phyloP scores from a whole-genome alignment of 2,797 vertebrate genomes.

The Melanotaenia trifasciata region DNA sequence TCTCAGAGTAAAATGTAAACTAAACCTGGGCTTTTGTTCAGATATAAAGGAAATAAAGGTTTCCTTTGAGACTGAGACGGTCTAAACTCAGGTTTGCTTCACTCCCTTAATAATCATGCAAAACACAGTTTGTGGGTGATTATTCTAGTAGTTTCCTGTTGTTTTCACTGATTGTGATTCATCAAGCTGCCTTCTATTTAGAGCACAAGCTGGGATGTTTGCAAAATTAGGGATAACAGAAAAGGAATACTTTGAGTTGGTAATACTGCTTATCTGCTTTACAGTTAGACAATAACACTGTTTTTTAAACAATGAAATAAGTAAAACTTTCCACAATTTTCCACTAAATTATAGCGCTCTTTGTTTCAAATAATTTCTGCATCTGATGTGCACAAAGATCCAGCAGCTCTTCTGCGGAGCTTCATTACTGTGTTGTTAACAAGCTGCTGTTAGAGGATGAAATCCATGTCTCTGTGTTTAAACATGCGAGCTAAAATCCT shows the following conservation, averaged over 20 bases:
- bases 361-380: background rate
- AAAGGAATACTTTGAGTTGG: background rate
- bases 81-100: background rate
- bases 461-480: background rate
- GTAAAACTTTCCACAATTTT: background rate
- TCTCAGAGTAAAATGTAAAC: no score
- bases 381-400: background rate
- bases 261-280: background rate
- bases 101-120: background rate
- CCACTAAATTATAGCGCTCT: background rate
- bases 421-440: background rate
- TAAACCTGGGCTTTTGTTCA: no score
- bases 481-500: background rate
- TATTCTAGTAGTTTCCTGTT: conserved; percentile 21
- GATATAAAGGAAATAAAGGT: no score
- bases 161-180: conserved; percentile 37
- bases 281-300: background rate
- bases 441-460: background rate
- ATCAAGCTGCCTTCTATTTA: conserved; percentile 21
- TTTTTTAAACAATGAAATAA: no score
- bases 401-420: background rate
- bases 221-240: background rate
- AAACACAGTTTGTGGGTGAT: conserved; percentile 25
- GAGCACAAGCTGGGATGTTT: conserved; percentile 11
- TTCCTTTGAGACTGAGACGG: no score